A percentile compares a stretch with the other conserved stretches of the same genome.
Evolutionary conservation across 2,888 invertebrate species (phyloP).

Genomic region (Drosophila colorata): DNA sequence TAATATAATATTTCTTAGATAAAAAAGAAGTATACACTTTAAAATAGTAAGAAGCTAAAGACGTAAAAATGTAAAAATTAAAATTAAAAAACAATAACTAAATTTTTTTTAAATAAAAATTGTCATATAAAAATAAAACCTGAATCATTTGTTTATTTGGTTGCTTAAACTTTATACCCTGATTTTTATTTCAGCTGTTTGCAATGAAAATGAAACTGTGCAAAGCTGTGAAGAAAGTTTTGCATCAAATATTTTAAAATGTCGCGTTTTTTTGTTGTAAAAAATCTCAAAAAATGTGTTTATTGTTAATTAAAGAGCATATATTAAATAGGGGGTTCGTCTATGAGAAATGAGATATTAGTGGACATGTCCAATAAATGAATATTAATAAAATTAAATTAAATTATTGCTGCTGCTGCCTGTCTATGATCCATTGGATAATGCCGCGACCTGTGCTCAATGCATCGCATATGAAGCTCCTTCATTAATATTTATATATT

Average conservation of each 20-base stretch:
- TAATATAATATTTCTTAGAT: no score
- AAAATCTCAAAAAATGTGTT: not conserved
- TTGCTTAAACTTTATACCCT: no score
- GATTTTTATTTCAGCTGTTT: no score
- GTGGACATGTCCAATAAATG: constrained; percentile 26
- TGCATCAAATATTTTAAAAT: not conserved
- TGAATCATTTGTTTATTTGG: no score
- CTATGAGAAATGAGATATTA: constrained; percentile 19
- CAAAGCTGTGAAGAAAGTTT: constrained; percentile 25
- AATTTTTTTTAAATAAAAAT: no score
- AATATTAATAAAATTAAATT: constrained; percentile 51
- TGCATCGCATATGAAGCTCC: constrained; percentile 34
- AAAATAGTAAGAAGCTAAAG: no score
- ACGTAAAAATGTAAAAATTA: no score
- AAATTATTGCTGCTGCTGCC: constrained; percentile 33
- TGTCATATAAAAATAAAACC: not conserved
- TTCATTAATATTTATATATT: constrained; percentile 54
- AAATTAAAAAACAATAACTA: no score
- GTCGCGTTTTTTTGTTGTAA: no score
- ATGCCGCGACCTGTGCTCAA: constrained; percentile 38
- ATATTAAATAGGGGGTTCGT: constrained; percentile 2
- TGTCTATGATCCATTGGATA: constrained; percentile 49
- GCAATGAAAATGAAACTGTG: not conserved
- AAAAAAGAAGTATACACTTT: no score
- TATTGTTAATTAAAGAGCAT: constrained; percentile 2